Conservation (phyloP, 2,797 vertebrate species). For the Fundulus diaphanus region DNA sequence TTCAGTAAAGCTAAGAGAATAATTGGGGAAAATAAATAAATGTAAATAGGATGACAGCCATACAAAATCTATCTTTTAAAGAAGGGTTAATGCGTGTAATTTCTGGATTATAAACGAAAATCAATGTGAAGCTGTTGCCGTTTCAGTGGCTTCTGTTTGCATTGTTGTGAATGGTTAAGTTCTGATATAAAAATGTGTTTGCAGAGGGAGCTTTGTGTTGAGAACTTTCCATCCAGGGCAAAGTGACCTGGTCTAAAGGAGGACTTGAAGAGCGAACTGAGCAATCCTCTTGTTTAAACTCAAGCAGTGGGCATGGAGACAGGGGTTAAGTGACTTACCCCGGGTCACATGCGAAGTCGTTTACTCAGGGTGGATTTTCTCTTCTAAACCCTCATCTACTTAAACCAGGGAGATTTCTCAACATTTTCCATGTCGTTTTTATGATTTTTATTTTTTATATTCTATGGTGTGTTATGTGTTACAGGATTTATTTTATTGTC, state of each 20-base stretch:
- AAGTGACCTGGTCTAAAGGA: slow-evolving; percentile 72
- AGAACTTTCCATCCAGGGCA: slow-evolving; percentile 69
- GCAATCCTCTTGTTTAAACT: slow-evolving; percentile 78
- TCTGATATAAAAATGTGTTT: slow-evolving; percentile 51
- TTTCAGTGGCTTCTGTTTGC: slow-evolving; percentile 5
- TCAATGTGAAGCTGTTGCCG: neutral
- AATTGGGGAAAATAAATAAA: slow-evolving; percentile 49
- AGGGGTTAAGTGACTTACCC: slow-evolving; percentile 85
- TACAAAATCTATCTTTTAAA: neutral
- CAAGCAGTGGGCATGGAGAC: slow-evolving; percentile 74
- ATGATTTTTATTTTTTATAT: neutral
- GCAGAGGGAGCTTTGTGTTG: slow-evolving; percentile 45
- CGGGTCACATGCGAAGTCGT: slow-evolving; percentile 80
- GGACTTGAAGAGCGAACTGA: slow-evolving; percentile 66
- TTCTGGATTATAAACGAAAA: neutral
- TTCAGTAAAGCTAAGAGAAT: slow-evolving; percentile 78
- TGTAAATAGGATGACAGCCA: slow-evolving; percentile 25
- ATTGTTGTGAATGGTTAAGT: neutral
- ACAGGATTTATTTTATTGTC: neutral
- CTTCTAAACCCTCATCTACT: slow-evolving; percentile 72
- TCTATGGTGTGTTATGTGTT: neutral
- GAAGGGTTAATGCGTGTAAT: neutral
- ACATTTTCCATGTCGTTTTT: slow-evolving; percentile 19
- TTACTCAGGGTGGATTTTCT: slow-evolving; percentile 80
- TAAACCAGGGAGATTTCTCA: slow-evolving; percentile 40